Evolutionary conservation across 2,888 invertebrate genomes (phyloP).

Genomic region (Dione juno): DNA sequence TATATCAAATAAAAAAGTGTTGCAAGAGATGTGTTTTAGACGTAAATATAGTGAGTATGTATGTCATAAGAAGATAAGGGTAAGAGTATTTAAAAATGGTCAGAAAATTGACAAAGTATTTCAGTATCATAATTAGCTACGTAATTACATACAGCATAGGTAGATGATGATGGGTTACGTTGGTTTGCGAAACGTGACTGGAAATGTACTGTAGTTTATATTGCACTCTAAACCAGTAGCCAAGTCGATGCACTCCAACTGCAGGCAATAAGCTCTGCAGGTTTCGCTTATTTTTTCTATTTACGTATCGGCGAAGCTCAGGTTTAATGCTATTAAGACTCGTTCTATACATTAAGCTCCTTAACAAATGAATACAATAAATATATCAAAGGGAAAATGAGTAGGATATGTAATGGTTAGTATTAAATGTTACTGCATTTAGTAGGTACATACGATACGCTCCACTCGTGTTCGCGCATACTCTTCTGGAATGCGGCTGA

Average conservation of each 20-base stretch:
- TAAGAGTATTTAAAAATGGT: not conserved
- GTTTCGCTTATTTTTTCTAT: conserved; percentile 53
- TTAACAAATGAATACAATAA: conserved; percentile 41
- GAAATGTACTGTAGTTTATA: conserved; percentile 50
- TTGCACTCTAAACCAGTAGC: conserved; percentile 57
- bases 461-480: conserved; percentile 83
- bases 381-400: conserved; percentile 27
- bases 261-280: conserved; percentile 49
- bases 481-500: conserved; percentile 83
- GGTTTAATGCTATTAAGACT: conserved; percentile 34
- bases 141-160: not conserved
- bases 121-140: not conserved
- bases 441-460: conserved; percentile 83
- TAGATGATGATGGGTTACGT: conserved; percentile 28
- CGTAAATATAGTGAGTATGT: too few relatives aligned
- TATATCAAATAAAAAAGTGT: too few relatives aligned
- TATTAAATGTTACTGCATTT: conserved; percentile 41
- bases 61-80: too few relatives aligned
- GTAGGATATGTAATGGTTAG: conserved; percentile 56
- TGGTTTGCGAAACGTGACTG: conserved; percentile 50
- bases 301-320: conserved; percentile 51
- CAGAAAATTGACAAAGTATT: not conserved
- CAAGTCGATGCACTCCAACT: conserved; percentile 60
- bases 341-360: conserved; percentile 42
- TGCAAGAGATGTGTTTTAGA: too few relatives aligned